Evolutionary conservation across 2,797 vertebrate species (phyloP), one percentile per base, ranked within the genome.

Genomic region (Argentina silus): DNA sequence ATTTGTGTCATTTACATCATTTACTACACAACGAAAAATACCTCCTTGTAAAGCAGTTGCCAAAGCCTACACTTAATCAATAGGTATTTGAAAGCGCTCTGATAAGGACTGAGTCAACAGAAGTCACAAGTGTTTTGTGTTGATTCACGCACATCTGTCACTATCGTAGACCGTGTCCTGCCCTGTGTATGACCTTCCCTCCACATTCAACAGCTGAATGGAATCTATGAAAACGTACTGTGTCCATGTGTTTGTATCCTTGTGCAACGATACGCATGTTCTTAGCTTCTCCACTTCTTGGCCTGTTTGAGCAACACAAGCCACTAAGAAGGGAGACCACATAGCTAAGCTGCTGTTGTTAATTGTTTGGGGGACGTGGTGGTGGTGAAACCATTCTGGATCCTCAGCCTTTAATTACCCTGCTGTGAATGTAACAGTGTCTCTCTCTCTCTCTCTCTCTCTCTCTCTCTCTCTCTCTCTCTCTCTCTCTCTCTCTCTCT

Each of bases 301-400:
- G 6, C 7, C 12, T 27, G 2, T 51, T 17, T 27, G 19, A 27
- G 3, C 19, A 47, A 66, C 19, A 66, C 47, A 48, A 45, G 11
- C 45, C 45, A 21, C 9, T 15, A 51, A 8, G 5, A 51, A 47
- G 21, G 19, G 21, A 11, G 21, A 9, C 65, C 6, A 14, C 43
- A 50, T 27, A 12, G 36, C 42, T 69, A 36, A 69, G n/a, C 43
- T 47, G 12, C 44, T 61, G 69, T 59, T 45, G 19, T 55, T 43
- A n/a, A 10, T 55, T 42, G 48, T 67, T 6, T 64, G 42, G 10
- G 10, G 44, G 64, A 6, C 48, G 19, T 23, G 21, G 64, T 21
- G 7, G 43, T 50, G 21, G 64, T 21, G 7, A 17, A 12, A 42
- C 61, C 2, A 19, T 6, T 57, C 55, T 57, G 15, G n/a, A 7